These are phyloP conservation scores for Romanogobio albipinnatus DNA, from an alignment of 2,113 vertebrate genomes.

Conservation along the genomic window DNA sequence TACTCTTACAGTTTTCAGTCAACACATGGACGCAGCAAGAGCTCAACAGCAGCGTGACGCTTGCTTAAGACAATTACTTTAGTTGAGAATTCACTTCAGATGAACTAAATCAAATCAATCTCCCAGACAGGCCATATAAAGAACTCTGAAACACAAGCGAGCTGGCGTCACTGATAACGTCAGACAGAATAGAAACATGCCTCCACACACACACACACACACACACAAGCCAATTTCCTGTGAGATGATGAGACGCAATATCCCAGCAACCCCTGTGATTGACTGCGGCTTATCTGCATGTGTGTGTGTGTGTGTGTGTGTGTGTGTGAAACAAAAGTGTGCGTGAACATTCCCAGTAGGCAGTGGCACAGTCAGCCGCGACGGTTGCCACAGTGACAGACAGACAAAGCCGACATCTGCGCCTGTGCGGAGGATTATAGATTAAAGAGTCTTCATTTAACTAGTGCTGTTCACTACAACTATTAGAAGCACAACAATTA, in stretches of 20 bases:
- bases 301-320: neutral
- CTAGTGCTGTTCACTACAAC: neutral
- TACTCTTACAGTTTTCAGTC: neutral
- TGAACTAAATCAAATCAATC: neutral
- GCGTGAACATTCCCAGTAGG: constrained; percentile 50
- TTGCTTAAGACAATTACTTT: neutral
- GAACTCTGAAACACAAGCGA: neutral
- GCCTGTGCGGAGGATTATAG: neutral
- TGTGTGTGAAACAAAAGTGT: constrained; percentile 49
- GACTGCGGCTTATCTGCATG: constrained; percentile 25
- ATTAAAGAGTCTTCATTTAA: neutral
- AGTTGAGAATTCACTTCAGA: neutral
- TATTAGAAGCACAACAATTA: neutral
- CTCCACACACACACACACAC: constrained; percentile 18
- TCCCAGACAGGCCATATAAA: neutral
- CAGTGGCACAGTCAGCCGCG: constrained; percentile 55
- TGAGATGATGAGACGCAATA: neutral
- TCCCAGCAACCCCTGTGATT: constrained; percentile 21
- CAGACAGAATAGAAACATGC: constrained; percentile 4
- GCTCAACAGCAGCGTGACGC: too few species aligned
- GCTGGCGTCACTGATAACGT: constrained; percentile 6
- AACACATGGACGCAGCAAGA: neutral
- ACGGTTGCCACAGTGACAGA: neutral
- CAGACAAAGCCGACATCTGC: neutral
- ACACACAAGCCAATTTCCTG: constrained; percentile 16